Conservation (phyloP, 2,797 vertebrate genomes). For the Xenopus petersii region DNA sequence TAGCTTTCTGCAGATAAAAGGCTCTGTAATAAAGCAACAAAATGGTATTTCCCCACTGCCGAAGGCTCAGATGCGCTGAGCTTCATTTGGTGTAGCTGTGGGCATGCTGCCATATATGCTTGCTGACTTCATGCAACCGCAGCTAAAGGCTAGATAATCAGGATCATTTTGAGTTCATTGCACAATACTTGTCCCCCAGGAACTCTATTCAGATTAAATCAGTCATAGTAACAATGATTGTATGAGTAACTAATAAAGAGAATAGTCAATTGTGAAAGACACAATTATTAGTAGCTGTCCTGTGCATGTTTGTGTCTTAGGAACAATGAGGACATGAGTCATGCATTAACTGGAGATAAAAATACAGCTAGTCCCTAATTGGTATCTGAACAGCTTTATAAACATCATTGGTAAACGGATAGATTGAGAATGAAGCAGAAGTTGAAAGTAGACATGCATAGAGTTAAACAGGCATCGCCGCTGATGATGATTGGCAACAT, state of each 20-base stretch:
- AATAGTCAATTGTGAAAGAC: slow-evolving; percentile 37
- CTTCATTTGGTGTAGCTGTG: slow-evolving; percentile 61
- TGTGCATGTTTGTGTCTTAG: slow-evolving; percentile 29
- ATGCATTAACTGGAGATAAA: slow-evolving; percentile 29
- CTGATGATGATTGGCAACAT: too few relatives aligned
- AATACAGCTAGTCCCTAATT: slow-evolving; percentile 23
- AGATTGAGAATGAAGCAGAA: too few relatives aligned
- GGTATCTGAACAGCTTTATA: slow-evolving; percentile 12
- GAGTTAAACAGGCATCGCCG: too few relatives aligned
- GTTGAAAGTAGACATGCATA: too few relatives aligned
- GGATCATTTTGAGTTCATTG: slow-evolving; percentile 62
- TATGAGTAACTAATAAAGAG: slow-evolving; percentile 56
- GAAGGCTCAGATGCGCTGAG: slow-evolving; percentile 57
- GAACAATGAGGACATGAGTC: slow-evolving; percentile 33
- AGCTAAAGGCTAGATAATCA: slow-evolving; percentile 66
- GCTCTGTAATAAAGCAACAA: background rate
- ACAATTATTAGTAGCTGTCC: slow-evolving; percentile 31
- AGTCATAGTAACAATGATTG: slow-evolving; percentile 61
- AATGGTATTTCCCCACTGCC: slow-evolving; percentile 52
- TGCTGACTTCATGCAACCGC: slow-evolving; percentile 55
- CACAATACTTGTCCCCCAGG: slow-evolving; percentile 56
- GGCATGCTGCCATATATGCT: slow-evolving; percentile 52
- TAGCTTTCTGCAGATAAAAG: too few relatives aligned
- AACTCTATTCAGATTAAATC: slow-evolving; percentile 61
- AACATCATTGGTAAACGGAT: background rate